These are phyloP conservation scores for Carcharodon carcharias DNA, from an alignment of 2,797 vertebrate genomes.

Conservation along the genomic window DNA sequence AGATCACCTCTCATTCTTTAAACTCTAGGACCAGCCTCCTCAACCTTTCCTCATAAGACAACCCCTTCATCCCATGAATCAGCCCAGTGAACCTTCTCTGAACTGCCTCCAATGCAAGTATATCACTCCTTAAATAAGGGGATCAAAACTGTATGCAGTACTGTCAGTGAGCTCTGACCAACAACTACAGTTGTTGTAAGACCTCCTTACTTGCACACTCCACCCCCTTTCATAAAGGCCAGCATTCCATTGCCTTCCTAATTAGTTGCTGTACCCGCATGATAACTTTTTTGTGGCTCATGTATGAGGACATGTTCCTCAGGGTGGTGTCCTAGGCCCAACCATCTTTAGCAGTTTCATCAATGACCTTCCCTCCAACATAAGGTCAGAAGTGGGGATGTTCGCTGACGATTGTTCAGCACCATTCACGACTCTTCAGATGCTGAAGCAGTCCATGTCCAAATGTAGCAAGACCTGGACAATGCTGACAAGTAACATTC, in stretches of 20 bases:
- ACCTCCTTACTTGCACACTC: background rate
- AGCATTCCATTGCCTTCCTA: background rate
- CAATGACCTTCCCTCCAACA: too few relatives aligned
- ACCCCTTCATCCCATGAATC: background rate
- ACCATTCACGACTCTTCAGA: too few relatives aligned
- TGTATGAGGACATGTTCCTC: background rate
- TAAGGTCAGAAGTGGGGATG: too few relatives aligned
- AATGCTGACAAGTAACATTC: too few relatives aligned
- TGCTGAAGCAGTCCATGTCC: too few relatives aligned
- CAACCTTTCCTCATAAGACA: background rate
- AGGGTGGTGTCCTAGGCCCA: too few relatives aligned
- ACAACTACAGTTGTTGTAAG: background rate
- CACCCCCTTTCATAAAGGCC: background rate
- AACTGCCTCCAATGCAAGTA: background rate
- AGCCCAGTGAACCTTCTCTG: background rate
- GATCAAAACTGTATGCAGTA: background rate
- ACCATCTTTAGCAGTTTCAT: too few relatives aligned
- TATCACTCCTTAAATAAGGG: background rate
- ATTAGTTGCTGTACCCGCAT: background rate
- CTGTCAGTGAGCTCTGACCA: background rate
- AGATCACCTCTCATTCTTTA: background rate
- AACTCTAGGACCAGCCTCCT: background rate
- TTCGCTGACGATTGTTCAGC: too few relatives aligned
- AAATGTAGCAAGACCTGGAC: too few relatives aligned
- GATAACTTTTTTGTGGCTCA: background rate